These are phyloP conservation scores for Drosophila fulvimacula DNA, from an alignment of 2,888 invertebrate species.

Conservation along the genomic window DNA sequence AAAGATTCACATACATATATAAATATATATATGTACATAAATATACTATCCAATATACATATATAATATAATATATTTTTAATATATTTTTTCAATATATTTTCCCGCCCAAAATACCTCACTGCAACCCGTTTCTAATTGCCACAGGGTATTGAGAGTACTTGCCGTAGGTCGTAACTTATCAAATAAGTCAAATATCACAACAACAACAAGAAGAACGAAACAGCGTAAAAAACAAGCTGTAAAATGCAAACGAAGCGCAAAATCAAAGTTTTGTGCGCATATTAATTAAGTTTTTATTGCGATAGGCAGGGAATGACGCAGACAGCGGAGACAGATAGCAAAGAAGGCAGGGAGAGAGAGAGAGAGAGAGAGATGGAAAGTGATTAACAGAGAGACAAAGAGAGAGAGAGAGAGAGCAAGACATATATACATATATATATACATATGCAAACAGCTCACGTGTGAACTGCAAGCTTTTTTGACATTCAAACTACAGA, in stretches of 20 bases:
- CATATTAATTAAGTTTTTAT: constrained; percentile 51
- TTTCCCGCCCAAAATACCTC: neutral
- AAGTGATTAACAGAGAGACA: no score
- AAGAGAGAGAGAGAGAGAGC: neutral
- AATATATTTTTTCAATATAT: neutral
- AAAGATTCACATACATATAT: no score
- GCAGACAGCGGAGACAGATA: constrained; percentile 11
- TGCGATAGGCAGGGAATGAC: constrained; percentile 56
- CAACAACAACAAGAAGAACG: constrained; percentile 7
- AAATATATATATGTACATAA: no score
- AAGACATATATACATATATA: constrained; percentile 7
- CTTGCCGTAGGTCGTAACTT: constrained; percentile 52
- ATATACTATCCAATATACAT: no score
- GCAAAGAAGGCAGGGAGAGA: no score
- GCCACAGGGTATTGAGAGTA: neutral
- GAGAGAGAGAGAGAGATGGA: neutral
- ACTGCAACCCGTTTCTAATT: neutral
- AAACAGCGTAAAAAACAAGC: constrained; percentile 1
- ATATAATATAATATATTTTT: neutral
- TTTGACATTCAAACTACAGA: constrained; percentile 26
- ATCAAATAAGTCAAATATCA: constrained; percentile 26
- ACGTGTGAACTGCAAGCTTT: constrained; percentile 8
- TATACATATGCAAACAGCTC: neutral
- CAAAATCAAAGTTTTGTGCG: constrained; percentile 31
- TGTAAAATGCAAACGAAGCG: constrained; percentile 41